Evolutionary conservation across 2,797 vertebrate genomes (phyloP).

Genomic region (Phalanger gymnotis): DNA sequence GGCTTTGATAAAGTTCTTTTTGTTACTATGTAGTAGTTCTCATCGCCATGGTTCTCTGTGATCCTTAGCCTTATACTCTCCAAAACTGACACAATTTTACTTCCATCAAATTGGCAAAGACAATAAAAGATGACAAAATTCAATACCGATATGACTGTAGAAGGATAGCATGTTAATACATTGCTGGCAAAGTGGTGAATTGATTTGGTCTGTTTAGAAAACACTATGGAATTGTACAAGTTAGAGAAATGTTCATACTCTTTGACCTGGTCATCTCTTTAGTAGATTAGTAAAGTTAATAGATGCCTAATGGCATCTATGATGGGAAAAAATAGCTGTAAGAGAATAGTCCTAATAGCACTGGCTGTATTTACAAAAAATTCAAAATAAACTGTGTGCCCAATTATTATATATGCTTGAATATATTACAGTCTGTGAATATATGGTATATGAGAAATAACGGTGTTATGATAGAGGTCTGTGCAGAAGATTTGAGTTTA

Average conservation of each 20-base stretch:
- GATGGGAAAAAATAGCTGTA: not conserved
- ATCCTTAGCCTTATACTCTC: not conserved
- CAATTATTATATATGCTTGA: too few species aligned
- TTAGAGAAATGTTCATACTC: not conserved
- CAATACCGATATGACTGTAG: too few species aligned
- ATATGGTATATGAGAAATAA: too few species aligned
- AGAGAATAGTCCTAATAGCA: too few species aligned
- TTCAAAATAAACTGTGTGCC: too few species aligned
- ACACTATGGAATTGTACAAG: not conserved
- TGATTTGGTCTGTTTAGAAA: not conserved
- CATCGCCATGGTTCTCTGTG: not conserved
- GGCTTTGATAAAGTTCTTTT: not conserved
- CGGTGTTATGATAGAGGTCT: too few species aligned
- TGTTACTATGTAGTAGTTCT: not conserved
- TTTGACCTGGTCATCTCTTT: not conserved
- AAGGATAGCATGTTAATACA: not conserved
- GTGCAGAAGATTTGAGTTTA: too few species aligned
- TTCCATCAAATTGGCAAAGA: not conserved
- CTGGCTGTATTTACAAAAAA: too few species aligned
- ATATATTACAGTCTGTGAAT: too few species aligned
- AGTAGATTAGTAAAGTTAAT: not conserved
- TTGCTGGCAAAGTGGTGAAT: not conserved
- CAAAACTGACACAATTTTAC: not conserved
- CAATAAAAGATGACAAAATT: not conserved
- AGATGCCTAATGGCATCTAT: not conserved